A percentile compares a stretch with the other conserved stretches of the same genome.
phyloP scores from a whole-genome alignment of 1,140 invertebrate species.

The Linepithema humile region DNA sequence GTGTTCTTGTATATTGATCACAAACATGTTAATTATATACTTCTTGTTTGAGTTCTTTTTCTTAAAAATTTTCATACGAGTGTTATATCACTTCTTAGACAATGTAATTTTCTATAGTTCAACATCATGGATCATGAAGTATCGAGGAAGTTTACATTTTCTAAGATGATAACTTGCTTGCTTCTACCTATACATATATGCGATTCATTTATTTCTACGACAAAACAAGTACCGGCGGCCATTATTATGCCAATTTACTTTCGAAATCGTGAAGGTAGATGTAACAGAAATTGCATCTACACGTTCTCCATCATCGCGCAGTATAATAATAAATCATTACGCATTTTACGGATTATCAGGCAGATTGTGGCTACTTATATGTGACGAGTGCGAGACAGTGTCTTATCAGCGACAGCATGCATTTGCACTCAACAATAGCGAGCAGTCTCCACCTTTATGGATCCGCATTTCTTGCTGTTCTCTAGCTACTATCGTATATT shows the following conservation, averaged over 20 bases:
- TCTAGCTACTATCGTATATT: not conserved
- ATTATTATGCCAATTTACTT: slow-evolving; percentile 58
- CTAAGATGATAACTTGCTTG: not conserved
- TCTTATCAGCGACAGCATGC: slow-evolving; percentile 72
- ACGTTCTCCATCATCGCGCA: not conserved
- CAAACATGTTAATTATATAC: too few species aligned
- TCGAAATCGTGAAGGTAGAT: slow-evolving; percentile 24
- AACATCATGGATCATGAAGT: not conserved
- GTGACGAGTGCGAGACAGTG: slow-evolving; percentile 62
- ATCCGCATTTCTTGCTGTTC: slow-evolving; percentile 7
- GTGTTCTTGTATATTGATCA: not conserved
- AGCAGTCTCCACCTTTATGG: slow-evolving; percentile 37
- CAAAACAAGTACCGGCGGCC: not conserved
- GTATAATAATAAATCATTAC: slow-evolving; percentile 70
- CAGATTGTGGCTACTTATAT: slow-evolving; percentile 38
- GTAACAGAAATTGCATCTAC: not conserved
- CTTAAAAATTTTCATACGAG: not conserved
- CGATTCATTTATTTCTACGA: slow-evolving; percentile 21
- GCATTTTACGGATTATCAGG: slow-evolving; percentile 69
- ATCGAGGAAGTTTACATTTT: not conserved
- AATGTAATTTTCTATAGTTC: not conserved
- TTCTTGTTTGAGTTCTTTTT: too few species aligned
- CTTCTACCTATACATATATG: not conserved
- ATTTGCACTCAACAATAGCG: slow-evolving; percentile 73
- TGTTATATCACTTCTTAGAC: not conserved